Conservation (phyloP, 1,140 invertebrate genomes). For the Penaeus vannamei region DNA sequence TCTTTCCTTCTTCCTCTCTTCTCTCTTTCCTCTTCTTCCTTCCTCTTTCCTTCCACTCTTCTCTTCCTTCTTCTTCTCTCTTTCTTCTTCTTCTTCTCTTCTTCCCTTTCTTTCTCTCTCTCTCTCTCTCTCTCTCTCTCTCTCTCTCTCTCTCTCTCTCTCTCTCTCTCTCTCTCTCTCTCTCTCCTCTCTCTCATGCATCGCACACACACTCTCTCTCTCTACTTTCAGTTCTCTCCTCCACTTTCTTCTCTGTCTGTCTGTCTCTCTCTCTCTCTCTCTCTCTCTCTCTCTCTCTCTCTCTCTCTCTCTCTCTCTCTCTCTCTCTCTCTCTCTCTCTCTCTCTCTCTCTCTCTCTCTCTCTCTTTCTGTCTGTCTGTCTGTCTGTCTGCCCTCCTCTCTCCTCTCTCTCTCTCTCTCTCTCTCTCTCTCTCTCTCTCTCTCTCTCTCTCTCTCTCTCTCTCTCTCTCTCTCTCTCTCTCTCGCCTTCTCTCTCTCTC, state of each 20-base stretch:
- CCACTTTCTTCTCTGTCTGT: too few species aligned
- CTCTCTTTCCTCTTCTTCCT: neutral
- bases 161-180: constrained; percentile 25
- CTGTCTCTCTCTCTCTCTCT: too few species aligned
- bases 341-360: constrained; percentile 18
- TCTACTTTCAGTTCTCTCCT: too few species aligned
- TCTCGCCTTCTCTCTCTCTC: neutral
- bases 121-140: too few species aligned
- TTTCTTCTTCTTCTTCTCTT: neutral
- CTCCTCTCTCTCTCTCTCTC: neutral
- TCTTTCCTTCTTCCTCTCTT: neutral
- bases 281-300: neutral
- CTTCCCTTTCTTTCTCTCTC: too few species aligned
- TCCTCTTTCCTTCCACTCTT: neutral
- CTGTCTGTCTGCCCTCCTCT: too few species aligned
- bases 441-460: neutral
- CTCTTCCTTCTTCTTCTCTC: neutral
- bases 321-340: neutral
- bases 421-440: neutral
- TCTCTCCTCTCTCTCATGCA: neutral
- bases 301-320: neutral
- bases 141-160: too few species aligned
- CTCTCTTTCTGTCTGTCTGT: neutral
- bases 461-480: neutral
- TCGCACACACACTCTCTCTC: constrained; percentile 19